Percentiles rank a stretch among this genome's conserved stretches.
Conservation (phyloP, 2,888 invertebrate genomes). For the Napeogenes sylphis region DNA sequence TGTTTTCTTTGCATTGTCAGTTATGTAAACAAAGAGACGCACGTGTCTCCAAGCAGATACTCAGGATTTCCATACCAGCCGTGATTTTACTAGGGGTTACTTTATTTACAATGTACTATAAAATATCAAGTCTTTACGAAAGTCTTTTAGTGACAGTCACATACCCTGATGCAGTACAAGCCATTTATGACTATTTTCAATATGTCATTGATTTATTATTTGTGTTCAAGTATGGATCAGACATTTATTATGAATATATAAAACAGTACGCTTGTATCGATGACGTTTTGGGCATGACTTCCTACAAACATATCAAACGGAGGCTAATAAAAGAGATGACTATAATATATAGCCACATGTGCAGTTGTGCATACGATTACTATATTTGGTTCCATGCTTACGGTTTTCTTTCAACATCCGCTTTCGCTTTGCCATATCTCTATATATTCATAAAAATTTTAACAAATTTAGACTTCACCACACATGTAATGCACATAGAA, state of each 20-base stretch:
- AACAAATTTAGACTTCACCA: conserved; percentile 52
- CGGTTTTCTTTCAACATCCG: conserved; percentile 40
- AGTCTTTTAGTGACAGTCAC: conserved; percentile 44
- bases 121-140: conserved; percentile 40
- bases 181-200: conserved; percentile 50
- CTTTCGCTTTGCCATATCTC: conserved; percentile 45
- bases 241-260: conserved; percentile 49
- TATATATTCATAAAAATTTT: conserved; percentile 59
- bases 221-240: conserved; percentile 50
- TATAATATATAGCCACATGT: conserved; percentile 37
- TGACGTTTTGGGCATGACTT: conserved; percentile 40
- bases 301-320: conserved; percentile 38
- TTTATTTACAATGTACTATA: conserved; percentile 45
- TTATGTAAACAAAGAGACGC: conserved; percentile 23
- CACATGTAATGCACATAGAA: conserved; percentile 53
- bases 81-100: conserved; percentile 38
- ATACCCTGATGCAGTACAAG: conserved; percentile 52
- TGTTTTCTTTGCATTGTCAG: conserved; percentile 48
- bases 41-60: conserved; percentile 14
- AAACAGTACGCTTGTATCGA: conserved; percentile 54
- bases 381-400: conserved; percentile 47
- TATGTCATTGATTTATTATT: conserved; percentile 54
- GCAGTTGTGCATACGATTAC: conserved; percentile 46
- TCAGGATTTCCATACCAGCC: conserved; percentile 33
- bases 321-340: conserved; percentile 40